Percentiles rank a stretch among this genome's conserved stretches.
phyloP scores from a whole-genome alignment of 1,140 invertebrate genomes.

The Leptinotarsa texana region DNA sequence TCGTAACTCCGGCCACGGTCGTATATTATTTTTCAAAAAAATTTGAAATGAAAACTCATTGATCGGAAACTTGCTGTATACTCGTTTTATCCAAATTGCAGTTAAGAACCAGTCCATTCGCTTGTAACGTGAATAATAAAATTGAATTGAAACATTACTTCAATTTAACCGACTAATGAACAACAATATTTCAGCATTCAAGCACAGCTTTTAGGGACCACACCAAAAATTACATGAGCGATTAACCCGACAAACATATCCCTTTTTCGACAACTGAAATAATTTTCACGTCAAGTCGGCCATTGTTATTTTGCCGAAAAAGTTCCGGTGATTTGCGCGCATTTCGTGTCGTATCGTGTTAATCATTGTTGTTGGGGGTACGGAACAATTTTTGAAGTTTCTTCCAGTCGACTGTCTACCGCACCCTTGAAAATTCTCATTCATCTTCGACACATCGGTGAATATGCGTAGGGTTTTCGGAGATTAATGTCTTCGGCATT shows the following conservation, averaged over 20 bases:
- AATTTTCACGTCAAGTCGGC: conserved; percentile 31
- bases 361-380: conserved; percentile 33
- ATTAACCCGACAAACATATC: conserved; percentile 9
- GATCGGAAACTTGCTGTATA: no score
- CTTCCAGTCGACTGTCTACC: conserved; percentile 14
- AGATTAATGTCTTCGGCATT: no score
- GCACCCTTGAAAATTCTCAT: neutral
- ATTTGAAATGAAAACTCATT: no score
- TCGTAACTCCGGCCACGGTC: no score
- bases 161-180: neutral
- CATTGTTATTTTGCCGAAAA: conserved; percentile 32
- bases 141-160: no score
- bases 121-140: no score
- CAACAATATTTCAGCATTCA: neutral
- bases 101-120: no score
- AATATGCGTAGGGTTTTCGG: no score
- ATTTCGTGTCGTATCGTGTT: conserved; percentile 34
- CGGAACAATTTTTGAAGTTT: conserved; percentile 32
- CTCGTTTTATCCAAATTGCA: no score
- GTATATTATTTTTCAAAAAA: no score
- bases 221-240: neutral
- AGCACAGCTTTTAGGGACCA: neutral
- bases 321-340: conserved; percentile 32
- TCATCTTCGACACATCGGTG: conserved; percentile 1
- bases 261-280: conserved; percentile 24